These are phyloP conservation scores for Camponotus floridanus DNA, from an alignment of 1,140 invertebrate species.

Conservation along the genomic window DNA sequence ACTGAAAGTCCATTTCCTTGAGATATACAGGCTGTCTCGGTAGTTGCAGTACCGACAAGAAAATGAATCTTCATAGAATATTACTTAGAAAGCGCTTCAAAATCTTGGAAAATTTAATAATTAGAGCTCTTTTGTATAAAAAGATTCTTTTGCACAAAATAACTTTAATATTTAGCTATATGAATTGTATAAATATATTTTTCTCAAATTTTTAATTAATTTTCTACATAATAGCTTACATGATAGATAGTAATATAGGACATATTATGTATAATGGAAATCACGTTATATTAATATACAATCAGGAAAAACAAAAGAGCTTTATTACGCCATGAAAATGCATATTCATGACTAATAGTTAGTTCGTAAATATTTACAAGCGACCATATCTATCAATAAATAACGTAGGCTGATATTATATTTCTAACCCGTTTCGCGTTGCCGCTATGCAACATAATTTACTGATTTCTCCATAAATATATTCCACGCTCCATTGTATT, in stretches of 20 bases:
- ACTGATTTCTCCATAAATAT: constrained; percentile 37
- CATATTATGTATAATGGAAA: constrained; percentile 10
- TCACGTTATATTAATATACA: constrained; percentile 24
- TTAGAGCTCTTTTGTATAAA: background rate
- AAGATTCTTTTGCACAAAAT: background rate
- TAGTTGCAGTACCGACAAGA: background rate
- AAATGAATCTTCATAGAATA: background rate
- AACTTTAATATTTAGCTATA: constrained; percentile 11
- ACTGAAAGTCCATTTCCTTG: constrained; percentile 23
- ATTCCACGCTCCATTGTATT: background rate
- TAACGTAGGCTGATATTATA: constrained; percentile 50
- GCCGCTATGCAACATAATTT: background rate
- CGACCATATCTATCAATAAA: constrained; percentile 39
- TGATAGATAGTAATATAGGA: background rate
- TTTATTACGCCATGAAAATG: constrained; percentile 37
- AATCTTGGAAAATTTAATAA: constrained; percentile 7
- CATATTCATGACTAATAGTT: constrained; percentile 50
- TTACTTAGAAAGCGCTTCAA: background rate
- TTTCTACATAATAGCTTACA: background rate
- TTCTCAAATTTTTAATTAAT: background rate
- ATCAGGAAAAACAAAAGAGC: constrained; percentile 28
- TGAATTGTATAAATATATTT: constrained; percentile 1
- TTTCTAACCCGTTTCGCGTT: constrained; percentile 6
- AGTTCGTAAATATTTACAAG: constrained; percentile 46
- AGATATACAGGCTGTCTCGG: too few species aligned